Base-by-base conservation (phyloP, 1,140 invertebrate species). In the Listronotus bonariensis region DNA sequence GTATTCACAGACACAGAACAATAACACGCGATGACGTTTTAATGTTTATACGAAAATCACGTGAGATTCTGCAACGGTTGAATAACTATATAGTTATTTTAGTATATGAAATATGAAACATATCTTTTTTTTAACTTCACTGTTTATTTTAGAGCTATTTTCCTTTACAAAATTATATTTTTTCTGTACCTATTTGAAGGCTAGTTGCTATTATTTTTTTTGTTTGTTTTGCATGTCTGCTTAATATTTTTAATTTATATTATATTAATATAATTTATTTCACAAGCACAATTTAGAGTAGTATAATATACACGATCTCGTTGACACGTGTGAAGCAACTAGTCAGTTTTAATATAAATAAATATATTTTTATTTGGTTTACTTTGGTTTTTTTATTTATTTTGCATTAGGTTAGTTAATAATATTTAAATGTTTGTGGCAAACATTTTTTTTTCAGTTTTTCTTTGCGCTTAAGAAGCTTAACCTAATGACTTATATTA, bases 261-360 rank as follows among this genome's bases (percentile, higher is more conserved):
- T 66, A 63, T 58, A 73, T 72, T 68, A 62, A 52, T 65, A 57
- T 42, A 48, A 57, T 64, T 64, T 65, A 57, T 65, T 56, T 56
- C 62, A 56, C 62, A 7, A 60, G 72, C 70, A 72, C 71, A 63
- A 62, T 72, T 65, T 73, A 70, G 68, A 72, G 70, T 74, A 74
- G 67, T 53, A 54, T 67, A 52, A 34, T 58, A 65, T 71, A 73
- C 72, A 75, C 72, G 68, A 68, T 73, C 67, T 71, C 67, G 59
- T 64, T 67, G 68, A 74, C 71, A 76, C 72, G 77, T 79, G 76
- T 79, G 74, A 73, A 72, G 76, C 75, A 79, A 79, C 77, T 79
- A 79, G 77, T 79, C 77, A 79, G 54, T 52, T 58, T 49, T 65
- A 60, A 31, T 62, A 67, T 58, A 64, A 66, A 63, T 68, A 68